Percentiles rank a stretch among this genome's conserved stretches.
Conservation (phyloP, 2,113 vertebrate genomes). For the Phaethon lepturus region DNA sequence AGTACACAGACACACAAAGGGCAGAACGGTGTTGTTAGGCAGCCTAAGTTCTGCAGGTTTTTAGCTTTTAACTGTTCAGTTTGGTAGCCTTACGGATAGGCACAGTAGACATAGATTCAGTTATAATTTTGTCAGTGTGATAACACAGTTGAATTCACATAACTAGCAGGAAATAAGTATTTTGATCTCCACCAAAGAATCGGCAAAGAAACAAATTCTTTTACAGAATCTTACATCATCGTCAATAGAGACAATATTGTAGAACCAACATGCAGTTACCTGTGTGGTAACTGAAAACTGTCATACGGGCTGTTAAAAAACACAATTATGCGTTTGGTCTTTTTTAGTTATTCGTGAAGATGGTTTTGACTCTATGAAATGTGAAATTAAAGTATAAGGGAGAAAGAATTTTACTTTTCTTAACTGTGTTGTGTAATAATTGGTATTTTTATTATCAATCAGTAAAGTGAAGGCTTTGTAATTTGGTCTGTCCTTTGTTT, state of each 20-base stretch:
- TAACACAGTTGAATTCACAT: background rate
- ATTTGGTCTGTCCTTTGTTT: background rate
- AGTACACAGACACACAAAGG: background rate
- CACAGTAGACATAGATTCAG: background rate
- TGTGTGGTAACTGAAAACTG: background rate
- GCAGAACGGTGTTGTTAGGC: background rate
- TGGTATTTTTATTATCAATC: background rate
- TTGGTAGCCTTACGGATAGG: background rate
- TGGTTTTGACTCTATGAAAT: background rate
- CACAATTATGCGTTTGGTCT: background rate
- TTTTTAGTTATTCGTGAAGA: background rate
- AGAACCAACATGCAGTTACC: background rate
- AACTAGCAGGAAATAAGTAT: background rate
- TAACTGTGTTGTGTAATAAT: background rate
- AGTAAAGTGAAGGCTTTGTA: background rate
- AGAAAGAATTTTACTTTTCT: background rate
- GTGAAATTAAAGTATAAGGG: background rate
- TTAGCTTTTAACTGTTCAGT: background rate
- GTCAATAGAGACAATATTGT: fast-evolving
- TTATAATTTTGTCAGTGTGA: background rate
- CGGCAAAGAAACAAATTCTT: background rate
- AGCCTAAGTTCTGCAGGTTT: background rate
- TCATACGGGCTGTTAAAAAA: background rate
- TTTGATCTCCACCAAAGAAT: background rate
- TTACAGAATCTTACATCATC: background rate